Conservation (phyloP, 2,113 vertebrate species). For the Lampris incognitus region DNA sequence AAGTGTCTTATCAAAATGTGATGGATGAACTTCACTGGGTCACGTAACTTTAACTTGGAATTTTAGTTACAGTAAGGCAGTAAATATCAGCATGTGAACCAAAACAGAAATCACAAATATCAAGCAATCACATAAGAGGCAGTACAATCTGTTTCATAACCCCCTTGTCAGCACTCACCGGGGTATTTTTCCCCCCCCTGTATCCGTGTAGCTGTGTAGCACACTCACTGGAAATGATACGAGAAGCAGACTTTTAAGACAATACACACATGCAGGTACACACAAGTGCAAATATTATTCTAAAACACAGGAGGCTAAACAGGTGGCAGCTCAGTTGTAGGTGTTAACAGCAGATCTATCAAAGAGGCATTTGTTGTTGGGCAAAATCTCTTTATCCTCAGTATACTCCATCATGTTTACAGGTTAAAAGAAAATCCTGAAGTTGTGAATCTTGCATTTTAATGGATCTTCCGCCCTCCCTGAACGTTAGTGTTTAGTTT, state of each 20-base stretch:
- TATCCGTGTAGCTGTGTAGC: neutral
- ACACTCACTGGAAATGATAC: neutral
- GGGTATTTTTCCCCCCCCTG: too few species aligned
- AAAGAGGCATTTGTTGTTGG: slow-evolving; percentile 2
- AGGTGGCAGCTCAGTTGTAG: neutral
- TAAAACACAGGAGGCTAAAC: neutral
- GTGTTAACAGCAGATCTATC: neutral
- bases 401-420: neutral
- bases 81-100: too few species aligned
- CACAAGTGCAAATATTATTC: neutral
- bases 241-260: neutral
- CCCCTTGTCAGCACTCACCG: too few species aligned
- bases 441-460: neutral
- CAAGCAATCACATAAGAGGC: too few species aligned
- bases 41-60: too few species aligned
- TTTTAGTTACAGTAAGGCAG: too few species aligned
- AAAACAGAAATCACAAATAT: too few species aligned
- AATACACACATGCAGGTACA: slow-evolving; percentile 3
- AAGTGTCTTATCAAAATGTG: too few species aligned
- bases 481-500: neutral
- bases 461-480: neutral
- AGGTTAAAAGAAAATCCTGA: neutral
- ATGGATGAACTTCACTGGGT: too few species aligned
- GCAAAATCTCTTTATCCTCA: slow-evolving; percentile 5
- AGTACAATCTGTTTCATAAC: too few species aligned